These are phyloP conservation scores for Vespertilio murinus DNA, from an alignment of 2,797 vertebrate genomes.

Conservation along the genomic window DNA sequence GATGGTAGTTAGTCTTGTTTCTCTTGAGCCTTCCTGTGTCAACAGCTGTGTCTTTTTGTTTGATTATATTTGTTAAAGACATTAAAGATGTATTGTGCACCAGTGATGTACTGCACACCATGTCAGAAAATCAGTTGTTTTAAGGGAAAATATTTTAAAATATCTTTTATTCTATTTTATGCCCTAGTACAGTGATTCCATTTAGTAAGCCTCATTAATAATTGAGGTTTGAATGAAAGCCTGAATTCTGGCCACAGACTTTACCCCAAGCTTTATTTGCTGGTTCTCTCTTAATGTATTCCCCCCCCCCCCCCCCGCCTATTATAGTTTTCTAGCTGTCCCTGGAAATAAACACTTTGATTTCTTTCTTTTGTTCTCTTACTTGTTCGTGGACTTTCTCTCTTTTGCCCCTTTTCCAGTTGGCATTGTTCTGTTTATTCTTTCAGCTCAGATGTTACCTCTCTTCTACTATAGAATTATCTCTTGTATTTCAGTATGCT, in stretches of 20 bases:
- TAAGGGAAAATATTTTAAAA: neutral
- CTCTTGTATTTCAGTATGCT: neutral
- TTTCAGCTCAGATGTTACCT: neutral
- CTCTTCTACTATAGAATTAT: neutral
- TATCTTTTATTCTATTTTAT: neutral
- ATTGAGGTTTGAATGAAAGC: neutral
- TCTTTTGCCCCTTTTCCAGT: neutral
- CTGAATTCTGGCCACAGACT: neutral
- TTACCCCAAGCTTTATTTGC: neutral
- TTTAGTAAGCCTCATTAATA: neutral
- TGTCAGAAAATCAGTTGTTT: neutral
- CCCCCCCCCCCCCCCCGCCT: neutral
- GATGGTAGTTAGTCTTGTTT: neutral
- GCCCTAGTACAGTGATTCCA: neutral
- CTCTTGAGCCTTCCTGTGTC: neutral
- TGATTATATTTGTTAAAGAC: constrained; percentile 40
- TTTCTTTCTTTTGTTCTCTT: neutral
- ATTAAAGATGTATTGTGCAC: neutral
- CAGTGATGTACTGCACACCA: neutral
- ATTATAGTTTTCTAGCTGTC: neutral
- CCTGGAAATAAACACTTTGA: neutral
- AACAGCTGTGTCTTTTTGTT: neutral
- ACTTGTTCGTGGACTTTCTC: neutral
- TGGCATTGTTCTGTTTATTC: neutral
- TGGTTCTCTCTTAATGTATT: neutral